Evolutionary conservation across 2,888 invertebrate species (phyloP), one percentile per base, ranked within the genome.

Genomic region (Helleia helle): DNA sequence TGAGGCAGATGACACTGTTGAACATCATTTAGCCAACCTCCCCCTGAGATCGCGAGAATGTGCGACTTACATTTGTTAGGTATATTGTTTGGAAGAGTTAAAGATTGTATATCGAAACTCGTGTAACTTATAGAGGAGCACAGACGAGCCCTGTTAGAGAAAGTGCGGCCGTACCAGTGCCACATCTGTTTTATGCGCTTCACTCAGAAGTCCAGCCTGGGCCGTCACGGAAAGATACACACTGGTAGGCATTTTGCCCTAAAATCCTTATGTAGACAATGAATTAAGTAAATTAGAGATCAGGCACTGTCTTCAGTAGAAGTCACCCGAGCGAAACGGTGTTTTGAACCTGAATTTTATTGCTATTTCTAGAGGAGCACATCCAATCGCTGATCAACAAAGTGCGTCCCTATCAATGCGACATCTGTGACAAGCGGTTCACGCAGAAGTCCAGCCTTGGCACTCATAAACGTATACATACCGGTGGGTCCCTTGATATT

Each of bases 391-490:
- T 86, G 85, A 85, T 86, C 86, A 85, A 86, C 86, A 86, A 86
- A 85, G 86, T 86, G 79, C 86, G 87, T 67, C 87, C 87, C 62
- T 87, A 84, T 80, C 86, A 92, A 71, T 93, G 93, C 74, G 91
- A 91, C 74, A 86, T 91, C 68, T 93, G 93, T 77, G 87, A 90
- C 72, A 93, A 93, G 85, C 87, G 91, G 70, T 93, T 93, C 83
- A 92, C 92, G 55, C 93, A 93, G 85, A 93, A 93, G 83, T 92
- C 92, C 70, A 92, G 92, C 80, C 86, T 93, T 59, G 93, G 92
- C 80, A 92, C 92, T 62, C 93, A 93, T 86, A 91, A 91, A 73
- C 88, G 92, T 67, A 91, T 91, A 61, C 93, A 93, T 74, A 91
- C 92, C 58, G 87, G 87, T 87, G 90, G 86, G 86, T 86, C 81